Conservation (phyloP, 2,888 invertebrate genomes). For the Lysandra coridon region DNA sequence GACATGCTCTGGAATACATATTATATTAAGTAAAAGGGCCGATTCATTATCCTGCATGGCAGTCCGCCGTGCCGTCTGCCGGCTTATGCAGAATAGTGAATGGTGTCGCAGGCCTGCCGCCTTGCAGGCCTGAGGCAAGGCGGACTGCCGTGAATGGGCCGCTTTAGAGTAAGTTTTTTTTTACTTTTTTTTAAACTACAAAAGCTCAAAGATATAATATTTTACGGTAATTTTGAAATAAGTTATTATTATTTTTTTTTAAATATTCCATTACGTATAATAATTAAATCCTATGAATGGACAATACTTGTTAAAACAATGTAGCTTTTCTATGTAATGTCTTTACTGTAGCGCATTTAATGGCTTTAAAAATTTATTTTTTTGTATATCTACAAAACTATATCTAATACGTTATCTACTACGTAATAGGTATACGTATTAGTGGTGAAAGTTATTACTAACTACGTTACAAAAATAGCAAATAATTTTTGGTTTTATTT, state of each 20-base stretch:
- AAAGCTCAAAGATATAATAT: not conserved
- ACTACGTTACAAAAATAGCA: no score
- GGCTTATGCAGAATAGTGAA: no score
- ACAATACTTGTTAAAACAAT: constrained; percentile 30
- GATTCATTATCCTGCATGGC: no score
- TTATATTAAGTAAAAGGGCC: no score
- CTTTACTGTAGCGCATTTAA: constrained; percentile 1
- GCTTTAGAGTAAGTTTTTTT: not conserved
- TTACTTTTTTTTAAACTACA: not conserved
- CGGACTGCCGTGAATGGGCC: no score
- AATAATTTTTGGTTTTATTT: no score
- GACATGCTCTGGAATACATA: not conserved
- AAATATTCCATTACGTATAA: not conserved
- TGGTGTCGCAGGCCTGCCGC: no score
- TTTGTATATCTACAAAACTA: not conserved
- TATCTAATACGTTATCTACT: no score
- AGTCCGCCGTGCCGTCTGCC: no score
- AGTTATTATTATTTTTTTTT: constrained; percentile 1
- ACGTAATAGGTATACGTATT: not conserved
- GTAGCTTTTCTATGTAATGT: constrained; percentile 31
- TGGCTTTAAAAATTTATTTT: not conserved
- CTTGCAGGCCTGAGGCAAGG: no score
- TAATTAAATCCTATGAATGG: constrained; percentile 24
- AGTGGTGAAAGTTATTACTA: not conserved
- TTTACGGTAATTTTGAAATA: not conserved